These are phyloP conservation scores for Empidonax traillii DNA, from an alignment of 2,113 vertebrate genomes.

Conservation along the genomic window DNA sequence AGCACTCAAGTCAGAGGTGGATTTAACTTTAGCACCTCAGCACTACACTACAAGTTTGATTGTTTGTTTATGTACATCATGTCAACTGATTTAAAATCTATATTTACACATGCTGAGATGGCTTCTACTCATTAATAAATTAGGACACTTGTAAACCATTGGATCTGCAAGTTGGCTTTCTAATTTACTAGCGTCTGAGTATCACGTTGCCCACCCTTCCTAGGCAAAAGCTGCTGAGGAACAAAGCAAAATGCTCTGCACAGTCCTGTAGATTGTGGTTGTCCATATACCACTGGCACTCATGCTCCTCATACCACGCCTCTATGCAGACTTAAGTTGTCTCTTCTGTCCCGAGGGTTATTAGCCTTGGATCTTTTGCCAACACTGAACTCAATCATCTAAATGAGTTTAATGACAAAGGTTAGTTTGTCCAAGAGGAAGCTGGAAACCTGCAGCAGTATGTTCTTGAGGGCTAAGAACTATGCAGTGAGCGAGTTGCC, in stretches of 20 bases:
- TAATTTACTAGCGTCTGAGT: constrained; percentile 14
- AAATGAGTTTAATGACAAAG: constrained; percentile 13
- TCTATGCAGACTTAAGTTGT: background rate
- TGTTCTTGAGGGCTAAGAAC: background rate
- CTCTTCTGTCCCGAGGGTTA: background rate
- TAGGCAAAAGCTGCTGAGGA: background rate
- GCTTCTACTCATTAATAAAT: constrained; percentile 69
- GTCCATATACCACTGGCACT: background rate
- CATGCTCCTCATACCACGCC: background rate
- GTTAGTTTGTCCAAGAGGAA: constrained; percentile 30
- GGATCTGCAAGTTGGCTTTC: constrained; percentile 43
- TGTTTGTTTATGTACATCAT: constrained; percentile 60
- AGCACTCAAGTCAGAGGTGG: constrained; percentile 35
- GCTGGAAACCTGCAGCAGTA: background rate
- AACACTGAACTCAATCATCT: background rate
- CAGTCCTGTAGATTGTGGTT: background rate
- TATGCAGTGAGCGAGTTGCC: background rate
- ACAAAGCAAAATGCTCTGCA: background rate
- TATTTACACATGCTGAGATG: constrained; percentile 60
- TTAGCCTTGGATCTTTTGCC: background rate
- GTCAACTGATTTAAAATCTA: constrained; percentile 64
- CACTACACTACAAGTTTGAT: constrained; percentile 4
- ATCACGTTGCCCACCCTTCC: constrained; percentile 18
- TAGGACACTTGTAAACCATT: constrained; percentile 60
- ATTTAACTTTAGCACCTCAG: constrained; percentile 61